These are phyloP conservation scores for Parazoanthus swiftii DNA, from an alignment of 92 coral and sea anemone genomes.

Conservation along the genomic window DNA sequence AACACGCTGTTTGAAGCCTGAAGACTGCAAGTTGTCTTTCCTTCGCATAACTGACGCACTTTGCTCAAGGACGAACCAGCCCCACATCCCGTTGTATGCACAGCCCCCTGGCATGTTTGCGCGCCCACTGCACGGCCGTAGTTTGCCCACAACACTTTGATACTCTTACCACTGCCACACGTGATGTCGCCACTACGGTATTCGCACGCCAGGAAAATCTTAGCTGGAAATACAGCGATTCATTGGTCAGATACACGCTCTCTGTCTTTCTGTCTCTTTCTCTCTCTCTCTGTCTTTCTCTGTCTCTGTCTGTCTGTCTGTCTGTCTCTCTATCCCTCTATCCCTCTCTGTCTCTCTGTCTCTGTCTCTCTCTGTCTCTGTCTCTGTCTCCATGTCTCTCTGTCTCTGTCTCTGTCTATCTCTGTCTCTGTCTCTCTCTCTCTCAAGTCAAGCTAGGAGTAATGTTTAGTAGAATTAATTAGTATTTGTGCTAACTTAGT, in stretches of 20 bases:
- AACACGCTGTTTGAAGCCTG: slow-evolving; percentile 20
- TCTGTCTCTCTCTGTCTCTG: too few relatives aligned
- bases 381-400: too few relatives aligned
- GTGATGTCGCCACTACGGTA: neutral
- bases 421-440: too few relatives aligned
- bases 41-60: neutral
- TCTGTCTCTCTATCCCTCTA: too few relatives aligned
- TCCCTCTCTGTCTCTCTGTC: too few relatives aligned
- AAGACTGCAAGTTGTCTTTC: neutral
- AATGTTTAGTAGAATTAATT: too few relatives aligned
- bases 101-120: neutral
- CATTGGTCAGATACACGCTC: neutral
- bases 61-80: neutral
- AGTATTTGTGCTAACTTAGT: too few relatives aligned
- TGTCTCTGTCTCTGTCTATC: too few relatives aligned
- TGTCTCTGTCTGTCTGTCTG: too few relatives aligned
- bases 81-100: neutral
- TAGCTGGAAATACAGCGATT: neutral
- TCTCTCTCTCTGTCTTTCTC: too few relatives aligned
- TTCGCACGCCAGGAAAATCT: neutral
- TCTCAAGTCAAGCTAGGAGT: too few relatives aligned
- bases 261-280: too few relatives aligned
- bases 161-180: neutral
- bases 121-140: neutral
- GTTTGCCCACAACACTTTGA: slow-evolving; percentile 18